A percentile compares a stretch with the other conserved stretches of the same genome.
These are phyloP conservation scores for Stenoptilia bipunctidactyla DNA, from an alignment of 2,888 invertebrate species.

Conservation along the genomic window DNA sequence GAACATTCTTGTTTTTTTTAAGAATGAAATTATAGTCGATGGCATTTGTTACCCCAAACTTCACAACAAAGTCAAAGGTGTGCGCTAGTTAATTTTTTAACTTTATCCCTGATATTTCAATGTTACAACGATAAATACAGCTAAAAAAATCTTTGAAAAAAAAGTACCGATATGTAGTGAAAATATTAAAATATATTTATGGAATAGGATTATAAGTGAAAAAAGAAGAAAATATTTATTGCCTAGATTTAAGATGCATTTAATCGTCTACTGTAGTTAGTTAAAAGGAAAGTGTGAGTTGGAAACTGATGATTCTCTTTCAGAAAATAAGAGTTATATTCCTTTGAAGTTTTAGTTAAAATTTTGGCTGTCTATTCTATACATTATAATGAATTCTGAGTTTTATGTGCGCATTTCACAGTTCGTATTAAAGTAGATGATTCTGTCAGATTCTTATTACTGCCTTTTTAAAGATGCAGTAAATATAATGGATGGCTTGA, in stretches of 20 bases:
- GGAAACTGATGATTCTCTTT: conserved; percentile 1
- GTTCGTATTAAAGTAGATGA: no score
- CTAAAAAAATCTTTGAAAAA: conserved; percentile 36
- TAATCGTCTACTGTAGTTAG: conserved; percentile 63
- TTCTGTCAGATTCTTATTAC: no score
- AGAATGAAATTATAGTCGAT: no score
- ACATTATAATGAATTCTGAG: conserved; percentile 2
- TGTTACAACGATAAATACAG: conserved; percentile 32
- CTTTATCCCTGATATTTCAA: no score
- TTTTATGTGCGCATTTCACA: no score
- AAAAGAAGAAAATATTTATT: conserved; percentile 70
- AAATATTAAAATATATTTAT: conserved; percentile 62
- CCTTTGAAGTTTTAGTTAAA: conserved; percentile 12
- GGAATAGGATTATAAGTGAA: conserved; percentile 43
- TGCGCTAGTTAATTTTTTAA: no score
- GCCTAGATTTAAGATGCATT: conserved; percentile 49
- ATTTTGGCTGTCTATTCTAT: conserved; percentile 15
- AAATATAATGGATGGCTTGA: no score
- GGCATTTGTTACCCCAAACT: no score
- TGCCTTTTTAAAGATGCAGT: no score
- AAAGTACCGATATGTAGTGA: conserved; percentile 45
- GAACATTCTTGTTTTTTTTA: no score
- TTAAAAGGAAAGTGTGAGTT: conserved; percentile 17
- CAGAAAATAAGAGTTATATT: conserved; percentile 4
- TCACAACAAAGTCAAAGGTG: no score